Conservation (phyloP, 2,113 vertebrate genomes). For the Myotis lucifugus region DNA sequence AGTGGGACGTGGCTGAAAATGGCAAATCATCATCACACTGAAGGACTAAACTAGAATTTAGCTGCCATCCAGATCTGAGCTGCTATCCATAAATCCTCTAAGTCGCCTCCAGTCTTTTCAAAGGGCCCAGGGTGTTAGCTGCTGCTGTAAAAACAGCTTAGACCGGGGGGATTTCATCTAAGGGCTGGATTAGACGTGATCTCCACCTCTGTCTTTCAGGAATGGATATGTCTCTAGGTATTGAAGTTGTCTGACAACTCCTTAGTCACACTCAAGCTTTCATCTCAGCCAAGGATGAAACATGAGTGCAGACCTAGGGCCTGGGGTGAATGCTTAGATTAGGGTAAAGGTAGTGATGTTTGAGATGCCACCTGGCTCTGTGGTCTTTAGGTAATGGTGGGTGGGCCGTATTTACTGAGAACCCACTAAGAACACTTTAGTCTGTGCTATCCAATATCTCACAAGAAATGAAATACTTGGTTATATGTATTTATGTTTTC, state of each 20-base stretch:
- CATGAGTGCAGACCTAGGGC: neutral
- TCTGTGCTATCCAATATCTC: neutral
- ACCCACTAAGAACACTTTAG: neutral
- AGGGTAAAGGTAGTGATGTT: neutral
- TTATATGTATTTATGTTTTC: neutral
- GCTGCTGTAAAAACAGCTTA: neutral
- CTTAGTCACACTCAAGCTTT: constrained; percentile 30
- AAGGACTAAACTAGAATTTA: neutral
- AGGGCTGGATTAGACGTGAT: constrained; percentile 49
- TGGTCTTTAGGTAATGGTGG: neutral
- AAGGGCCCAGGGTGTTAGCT: neutral
- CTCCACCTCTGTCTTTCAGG: neutral
- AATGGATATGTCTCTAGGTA: neutral
- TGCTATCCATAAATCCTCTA: neutral
- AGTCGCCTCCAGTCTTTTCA: neutral
- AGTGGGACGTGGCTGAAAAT: neutral
- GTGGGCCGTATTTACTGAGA: neutral
- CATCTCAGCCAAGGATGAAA: constrained; percentile 19
- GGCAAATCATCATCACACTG: neutral
- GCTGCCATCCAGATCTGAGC: neutral
- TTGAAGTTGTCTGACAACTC: constrained; percentile 38
- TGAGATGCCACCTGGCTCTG: neutral
- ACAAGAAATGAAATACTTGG: neutral
- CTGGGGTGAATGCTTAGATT: neutral
- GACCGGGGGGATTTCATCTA: neutral